Base-by-base conservation (phyloP, 1,140 invertebrate genomes). In the Neuroterus valhalla region DNA sequence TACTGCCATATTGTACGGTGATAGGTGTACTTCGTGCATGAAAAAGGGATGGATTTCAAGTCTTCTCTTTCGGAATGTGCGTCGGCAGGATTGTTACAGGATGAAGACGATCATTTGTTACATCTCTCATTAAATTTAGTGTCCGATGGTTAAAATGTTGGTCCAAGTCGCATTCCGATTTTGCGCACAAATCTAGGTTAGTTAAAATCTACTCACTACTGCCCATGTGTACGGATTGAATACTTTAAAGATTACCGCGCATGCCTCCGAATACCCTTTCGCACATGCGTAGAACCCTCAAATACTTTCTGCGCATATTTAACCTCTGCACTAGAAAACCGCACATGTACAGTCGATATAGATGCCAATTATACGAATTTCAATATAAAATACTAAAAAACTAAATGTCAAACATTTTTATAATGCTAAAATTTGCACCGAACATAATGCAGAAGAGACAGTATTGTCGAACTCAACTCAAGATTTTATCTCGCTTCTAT, bases 71-170 rank as follows among this genome's bases (percentile, higher is more conserved):
- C n/a, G 55, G 55, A 62, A 62, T 62, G 55, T 38, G 55, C 23
- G 26, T 62, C 55, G 21, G 55, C 55, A 62, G 55, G 26, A 62
- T 62, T 62, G 5, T 62, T 62, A 15, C 21, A 55, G 52, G 55
- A 31, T 62, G 23, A 38, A 38, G 55, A 62, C 55, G 23, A 31
- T 62, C 15, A n/a, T 31, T 62, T 62, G 31, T 38, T 15, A 62
- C 26, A 62, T 62, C 55, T 62, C 55, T 62, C 26, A 62, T 62
- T 62, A 62, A 62, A 62, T 38, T 26, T 38, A 62, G 23, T 52
- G 31, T 31, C 55, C 8, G 31, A 62, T 31, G 12, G 4, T 62
- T 62, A 55, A 62, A 26, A 62, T 31, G 31, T 62, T 62, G 55
- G 15, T 62, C 55, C 55, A 17, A 17, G 15, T 19, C n/a, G 14